Evolutionary conservation across 2,113 vertebrate species (phyloP), one percentile per base, ranked within the genome.

Genomic region (Protobothrops flavoviridis): DNA sequence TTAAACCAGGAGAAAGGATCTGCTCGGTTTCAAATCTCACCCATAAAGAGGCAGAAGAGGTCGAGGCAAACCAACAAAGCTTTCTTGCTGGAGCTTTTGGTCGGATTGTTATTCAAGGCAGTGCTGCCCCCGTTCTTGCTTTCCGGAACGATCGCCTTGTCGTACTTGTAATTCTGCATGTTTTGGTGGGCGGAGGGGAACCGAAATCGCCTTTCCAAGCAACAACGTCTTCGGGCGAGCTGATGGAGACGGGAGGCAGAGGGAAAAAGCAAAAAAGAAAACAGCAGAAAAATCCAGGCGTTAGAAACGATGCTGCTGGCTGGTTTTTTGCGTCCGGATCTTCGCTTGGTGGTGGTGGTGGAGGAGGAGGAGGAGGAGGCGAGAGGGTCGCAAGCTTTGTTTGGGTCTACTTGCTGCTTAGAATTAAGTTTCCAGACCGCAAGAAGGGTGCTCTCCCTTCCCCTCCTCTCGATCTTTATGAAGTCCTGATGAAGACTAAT

Each of bases 111-210:
- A 96, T 98, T 99, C 97, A 99, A 97, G 94, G 99, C 98, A 5
- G 98, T 98, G 96, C 97, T 98, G 97, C 99, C 99, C 96, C 99
- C 99, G 98, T 99, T 99, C 97, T 99, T 99, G 97, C 98, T 98
- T 97, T 99, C 99, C 93, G 98, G 98, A 56, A 98, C 98, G 98
- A 99, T 99, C 94, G 99, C 98, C 97, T 99, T 99, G 97, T 99
- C 99, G 98, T 99, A 99, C 97, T 99, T 98, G 98, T 99, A 99
- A 97, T 98, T 99, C 98, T 99, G 99, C 99, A 99, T 99, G 96
- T 95, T 97, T 94, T 57, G 96, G 29, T 90, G 96, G 96, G 94
- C 90, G 39, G 39, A 3, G 74, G 74, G 21, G 17, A n/a, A 88
- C 96, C 96, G 94, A 92, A 93, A 86, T 90, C 89, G 91, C 95